Percentiles rank a stretch among this genome's conserved stretches.
Conservation (phyloP, 1,140 invertebrate genomes). For the Antheraea pernyi region DNA sequence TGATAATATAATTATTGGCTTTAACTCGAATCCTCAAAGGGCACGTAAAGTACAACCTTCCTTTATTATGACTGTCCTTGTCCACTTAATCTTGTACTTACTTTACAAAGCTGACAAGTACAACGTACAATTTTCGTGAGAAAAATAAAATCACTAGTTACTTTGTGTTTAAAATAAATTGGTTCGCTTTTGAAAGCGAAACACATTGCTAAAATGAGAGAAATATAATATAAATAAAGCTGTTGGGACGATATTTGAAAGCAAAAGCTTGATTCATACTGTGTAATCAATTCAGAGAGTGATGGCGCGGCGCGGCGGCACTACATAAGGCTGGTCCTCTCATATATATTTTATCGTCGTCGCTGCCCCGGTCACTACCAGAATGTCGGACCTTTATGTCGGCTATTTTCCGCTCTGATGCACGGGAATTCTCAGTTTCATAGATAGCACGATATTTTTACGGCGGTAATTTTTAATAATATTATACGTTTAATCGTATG, state of each 20-base stretch:
- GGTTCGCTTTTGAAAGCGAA: no score
- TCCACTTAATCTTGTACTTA: no score
- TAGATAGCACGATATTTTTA: conserved; percentile 63
- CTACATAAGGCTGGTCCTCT: conserved; percentile 43
- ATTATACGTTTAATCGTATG: background rate
- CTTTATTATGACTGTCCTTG: no score
- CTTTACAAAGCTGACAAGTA: no score
- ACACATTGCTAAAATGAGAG: background rate
- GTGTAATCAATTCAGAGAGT: conserved; percentile 43
- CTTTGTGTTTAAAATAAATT: no score
- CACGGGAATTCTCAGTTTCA: conserved; percentile 64
- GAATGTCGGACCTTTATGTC: conserved; percentile 72
- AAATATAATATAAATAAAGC: background rate
- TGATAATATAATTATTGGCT: no score
- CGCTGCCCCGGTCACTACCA: conserved; percentile 52
- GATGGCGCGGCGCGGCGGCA: conserved; percentile 18
- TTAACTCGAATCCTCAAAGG: no score
- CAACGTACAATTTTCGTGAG: no score
- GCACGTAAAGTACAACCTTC: no score
- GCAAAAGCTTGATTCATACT: conserved; percentile 20
- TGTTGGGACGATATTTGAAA: background rate
- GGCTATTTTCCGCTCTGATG: conserved; percentile 71
- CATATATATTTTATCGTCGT: conserved; percentile 64
- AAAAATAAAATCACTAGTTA: no score
- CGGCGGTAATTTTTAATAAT: conserved; percentile 20